These are phyloP conservation scores for Acanthosepion pharaonis DNA, from an alignment of 2,888 invertebrate species.

Conservation along the genomic window DNA sequence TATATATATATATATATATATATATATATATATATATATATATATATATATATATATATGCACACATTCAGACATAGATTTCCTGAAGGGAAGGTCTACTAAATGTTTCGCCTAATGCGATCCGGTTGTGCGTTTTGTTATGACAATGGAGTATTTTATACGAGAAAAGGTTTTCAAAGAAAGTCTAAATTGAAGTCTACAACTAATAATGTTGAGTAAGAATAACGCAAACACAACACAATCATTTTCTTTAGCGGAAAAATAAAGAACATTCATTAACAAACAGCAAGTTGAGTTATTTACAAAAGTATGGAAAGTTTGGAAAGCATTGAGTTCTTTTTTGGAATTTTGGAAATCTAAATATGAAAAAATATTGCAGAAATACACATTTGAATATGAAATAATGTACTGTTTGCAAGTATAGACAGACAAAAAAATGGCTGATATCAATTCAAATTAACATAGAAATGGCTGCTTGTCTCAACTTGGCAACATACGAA, in stretches of 20 bases:
- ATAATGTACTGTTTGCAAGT: not conserved
- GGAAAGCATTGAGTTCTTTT: not conserved
- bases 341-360: not conserved
- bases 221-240: not conserved
- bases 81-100: not conserved
- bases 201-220: not conserved
- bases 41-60: no score
- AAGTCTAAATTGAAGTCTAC: not conserved
- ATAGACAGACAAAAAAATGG: not conserved
- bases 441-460: not conserved
- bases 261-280: no score
- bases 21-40: no score
- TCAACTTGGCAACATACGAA: not conserved
- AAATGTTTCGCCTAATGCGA: not conserved
- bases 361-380: not conserved
- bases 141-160: not conserved
- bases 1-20: no score
- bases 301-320: not conserved
- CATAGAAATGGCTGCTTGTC: not conserved
- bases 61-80: not conserved
- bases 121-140: not conserved
- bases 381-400: not conserved
- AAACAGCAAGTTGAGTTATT: no score
- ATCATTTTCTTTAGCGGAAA: no score
- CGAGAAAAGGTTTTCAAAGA: not conserved